phyloP scores from a whole-genome alignment of 2,888 invertebrate genomes.

The Drosophila eohydei region DNA sequence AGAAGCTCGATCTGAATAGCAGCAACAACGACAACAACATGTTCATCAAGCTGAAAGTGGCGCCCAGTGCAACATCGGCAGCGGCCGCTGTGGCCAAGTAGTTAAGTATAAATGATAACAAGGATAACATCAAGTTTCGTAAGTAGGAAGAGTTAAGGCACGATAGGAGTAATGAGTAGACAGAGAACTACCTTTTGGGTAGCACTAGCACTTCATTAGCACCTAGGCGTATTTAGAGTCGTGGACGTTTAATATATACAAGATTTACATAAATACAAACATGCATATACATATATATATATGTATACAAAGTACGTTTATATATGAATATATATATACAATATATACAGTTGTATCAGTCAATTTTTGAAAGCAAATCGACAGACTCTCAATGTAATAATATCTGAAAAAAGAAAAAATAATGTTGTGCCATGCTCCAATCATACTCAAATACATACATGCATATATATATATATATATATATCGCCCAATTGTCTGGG shows the following conservation, averaged over 20 bases:
- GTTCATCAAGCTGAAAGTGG: slow-evolving; percentile 83
- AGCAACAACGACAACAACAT: slow-evolving; percentile 79
- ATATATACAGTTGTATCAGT: slow-evolving; percentile 66
- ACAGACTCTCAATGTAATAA: slow-evolving; percentile 57
- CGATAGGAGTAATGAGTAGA: slow-evolving; percentile 34
- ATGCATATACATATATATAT: slow-evolving; percentile 31
- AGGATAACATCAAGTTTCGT: slow-evolving; percentile 39
- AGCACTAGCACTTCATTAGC: slow-evolving; percentile 67
- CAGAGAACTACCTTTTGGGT: slow-evolving; percentile 40
- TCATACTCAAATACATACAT: slow-evolving; percentile 30
- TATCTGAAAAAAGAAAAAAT: slow-evolving; percentile 26
- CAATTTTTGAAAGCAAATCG: slow-evolving; percentile 70
- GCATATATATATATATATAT: slow-evolving; percentile 4
- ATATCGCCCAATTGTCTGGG: slow-evolving; percentile 27
- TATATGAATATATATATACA: slow-evolving; percentile 45
- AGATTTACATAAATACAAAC: slow-evolving; percentile 53
- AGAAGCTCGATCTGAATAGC: slow-evolving; percentile 83
- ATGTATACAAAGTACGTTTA: slow-evolving; percentile 45
- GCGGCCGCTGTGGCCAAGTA: slow-evolving; percentile 72
- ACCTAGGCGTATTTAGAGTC: slow-evolving; percentile 63
- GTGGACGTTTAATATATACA: slow-evolving; percentile 64
- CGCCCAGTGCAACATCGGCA: slow-evolving; percentile 73
- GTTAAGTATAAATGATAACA: slow-evolving; percentile 32
- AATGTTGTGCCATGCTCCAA: slow-evolving; percentile 73
- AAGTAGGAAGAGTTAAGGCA: slow-evolving; percentile 46